Base-by-base conservation (phyloP, 2,113 vertebrate species). In the Trichechus manatus region DNA sequence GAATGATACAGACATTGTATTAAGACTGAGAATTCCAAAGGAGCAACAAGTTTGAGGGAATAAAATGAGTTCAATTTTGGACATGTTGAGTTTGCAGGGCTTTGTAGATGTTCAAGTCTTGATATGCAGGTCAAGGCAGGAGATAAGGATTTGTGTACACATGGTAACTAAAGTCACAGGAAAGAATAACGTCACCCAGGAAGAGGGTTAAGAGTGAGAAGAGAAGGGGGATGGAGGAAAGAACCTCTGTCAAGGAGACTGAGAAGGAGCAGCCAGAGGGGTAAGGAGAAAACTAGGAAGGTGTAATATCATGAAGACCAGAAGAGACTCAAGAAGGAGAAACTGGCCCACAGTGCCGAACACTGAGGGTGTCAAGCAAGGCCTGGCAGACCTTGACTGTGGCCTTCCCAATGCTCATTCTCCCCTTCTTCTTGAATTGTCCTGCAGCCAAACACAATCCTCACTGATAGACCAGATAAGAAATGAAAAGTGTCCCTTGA, bases 51-150 rank as follows among this genome's bases (percentile, higher is more conserved):
- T 87, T 36, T 77, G 25, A 75, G 29, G 25, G 20, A 63, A 53
- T 50, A 70, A 53, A 96, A 70, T 72, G 59, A 95, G 4, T 68
- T 93, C 74, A 53, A 42, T 82, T 53, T 87, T 91, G 82, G 22
- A 87, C 10, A 20, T 19, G 10, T 42, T 87, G 68, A 50, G 10
- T 83, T 83, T 42, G 29, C 20, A n/a, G 61, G 77, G 31, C 29
- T 83, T 82, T 44, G 23, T 47, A 91, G n/a, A 77, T 50, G 27
- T 72, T 78, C 42, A 68, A 44, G 6, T 90, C 33, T 77, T 87
- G 77, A 75, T 75, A 29, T 39, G 5, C 17, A 61, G 14, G 25
- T 81, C 5, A 70, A 83, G 47, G n/a, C 42, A 74, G 36, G 31
- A 85, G 44, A 66, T 59, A 75, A 89, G 63, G 22, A 25, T 19